Base-by-base conservation (phyloP, 2,888 invertebrate genomes). In the Tinea trinotella region DNA sequence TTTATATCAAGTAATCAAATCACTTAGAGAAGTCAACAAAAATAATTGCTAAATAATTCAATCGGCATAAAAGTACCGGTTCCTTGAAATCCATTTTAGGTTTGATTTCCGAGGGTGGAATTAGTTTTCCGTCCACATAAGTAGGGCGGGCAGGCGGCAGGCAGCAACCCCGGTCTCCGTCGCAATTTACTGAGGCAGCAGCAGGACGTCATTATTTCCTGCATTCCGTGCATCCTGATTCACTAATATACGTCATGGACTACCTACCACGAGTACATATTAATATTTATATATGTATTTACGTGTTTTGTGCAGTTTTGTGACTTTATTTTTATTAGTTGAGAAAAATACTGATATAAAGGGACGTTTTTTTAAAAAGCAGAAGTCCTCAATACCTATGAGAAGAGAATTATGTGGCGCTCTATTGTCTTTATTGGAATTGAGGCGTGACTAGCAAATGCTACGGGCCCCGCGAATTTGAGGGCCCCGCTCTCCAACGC, bases 141-240 rank as follows among this genome's bases (percentile, higher is more conserved):
- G 46, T 17, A 22, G 24, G 50, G 24, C 50, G 50, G 50, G 50
- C 24, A 15, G 48, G 18, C 48, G 20, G 48, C 48, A 18, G 48
- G 13, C 50, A n/a, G 9, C 22, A 7, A 12, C 13, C 24, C 61
- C 63, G 67, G 71, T 71, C 69, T 50, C 18, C 72, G 70, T 74
- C 76, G 72, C 76, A 70, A 71, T 73, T 70, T 72, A 67, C 59
- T 40, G 64, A 57, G 68, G 63, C 62, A 61, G 68, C 62, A 61
- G 57, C 68, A 76, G 78, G 78, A 77, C 68, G 64, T 70, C 70
- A 73, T 76, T 74, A 79, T 78, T 79, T 79, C 77, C 76, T 74
- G 75, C 60, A 59, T 61, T 64, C 59, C 62, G 61, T 60, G 62
- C 56, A 56, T 56, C 54, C 57, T 57, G 30, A 40, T 40, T 15